Base-by-base conservation (phyloP, 1,140 invertebrate genomes). In the Pseudomyrmex pallidus region DNA sequence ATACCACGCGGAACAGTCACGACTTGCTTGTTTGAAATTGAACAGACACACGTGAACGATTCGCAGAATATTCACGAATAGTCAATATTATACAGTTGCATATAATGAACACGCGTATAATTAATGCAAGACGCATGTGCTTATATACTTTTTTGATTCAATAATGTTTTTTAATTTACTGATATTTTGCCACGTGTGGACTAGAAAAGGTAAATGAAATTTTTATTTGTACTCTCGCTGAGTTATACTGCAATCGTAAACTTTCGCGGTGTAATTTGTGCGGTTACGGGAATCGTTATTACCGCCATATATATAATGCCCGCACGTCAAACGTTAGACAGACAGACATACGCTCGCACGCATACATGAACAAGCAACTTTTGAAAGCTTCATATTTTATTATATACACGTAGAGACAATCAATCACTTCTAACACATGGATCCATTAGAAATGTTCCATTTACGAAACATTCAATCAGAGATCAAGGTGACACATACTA, bases 381-480 rank as follows among this genome's bases (percentile, higher is more conserved):
- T 10, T 25, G 13, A 78, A 22, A 70, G 17, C 8, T 35, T n/a
- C 48, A 25, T 56, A 68, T 78, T 48, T 78, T 35, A 54, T 54
- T 22, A 20, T 67, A 15, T 48, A 35, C 35, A 35, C 35, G n/a
- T 17, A 62, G 15, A 20, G 15, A 17, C 5, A 17, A 35, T 76
- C 25, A 10, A 76, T 66, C 48, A 44, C 52, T 67, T 22, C 22
- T 78, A 7, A 46, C 64, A 5, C 64, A 15, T 13, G 20, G 13
- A 54, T 72, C 46, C 22, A 7, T 78, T 78, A 68, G 35, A 35
- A 35, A 35, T 35, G 35, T 46, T 50, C 15, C 15, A 52, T 8
- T 8, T 10, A 44, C 50, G n/a, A 68, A 46, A 2, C 48, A 20
- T 74, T 62, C 56, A 13, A 82, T 63, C 50, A 3, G 20, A 46